phyloP scores from a whole-genome alignment of 2,888 invertebrate species.

The Stegophylla sp. region DNA sequence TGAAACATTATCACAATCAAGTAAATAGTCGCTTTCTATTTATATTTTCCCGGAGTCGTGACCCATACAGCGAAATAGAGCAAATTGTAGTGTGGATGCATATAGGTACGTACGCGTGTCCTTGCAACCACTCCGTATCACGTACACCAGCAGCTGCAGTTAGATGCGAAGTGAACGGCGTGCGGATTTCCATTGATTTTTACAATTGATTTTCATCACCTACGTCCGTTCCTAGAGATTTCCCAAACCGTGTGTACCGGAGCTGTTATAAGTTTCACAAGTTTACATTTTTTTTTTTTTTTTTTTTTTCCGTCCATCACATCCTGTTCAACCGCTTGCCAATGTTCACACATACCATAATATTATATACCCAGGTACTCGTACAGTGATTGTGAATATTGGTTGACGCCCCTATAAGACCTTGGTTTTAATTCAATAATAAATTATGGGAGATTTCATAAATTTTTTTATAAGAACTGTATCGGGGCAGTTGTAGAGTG shows the following conservation, averaged over 20 bases:
- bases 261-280: not conserved
- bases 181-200: not conserved
- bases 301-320: not conserved
- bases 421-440: constrained; percentile 18
- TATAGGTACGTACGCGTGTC: not conserved
- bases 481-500: constrained; percentile 22
- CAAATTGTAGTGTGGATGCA: not conserved
- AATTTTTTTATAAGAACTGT: constrained; percentile 22
- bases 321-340: constrained; percentile 37
- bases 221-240: not conserved
- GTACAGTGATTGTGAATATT: constrained; percentile 18
- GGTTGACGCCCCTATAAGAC: constrained; percentile 45
- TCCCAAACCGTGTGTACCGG: not conserved
- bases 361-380: not conserved
- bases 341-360: constrained; percentile 14
- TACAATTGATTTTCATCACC: not conserved
- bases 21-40: not conserved
- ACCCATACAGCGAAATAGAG: not conserved
- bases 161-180: not conserved
- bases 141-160: not conserved
- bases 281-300: not conserved
- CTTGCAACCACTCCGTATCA: not conserved
- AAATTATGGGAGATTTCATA: constrained; percentile 33
- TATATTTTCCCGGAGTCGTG: not conserved
- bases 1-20: not conserved